phyloP scores from a whole-genome alignment of 2,797 vertebrate species.

The Dendrocincla tyrannina region DNA sequence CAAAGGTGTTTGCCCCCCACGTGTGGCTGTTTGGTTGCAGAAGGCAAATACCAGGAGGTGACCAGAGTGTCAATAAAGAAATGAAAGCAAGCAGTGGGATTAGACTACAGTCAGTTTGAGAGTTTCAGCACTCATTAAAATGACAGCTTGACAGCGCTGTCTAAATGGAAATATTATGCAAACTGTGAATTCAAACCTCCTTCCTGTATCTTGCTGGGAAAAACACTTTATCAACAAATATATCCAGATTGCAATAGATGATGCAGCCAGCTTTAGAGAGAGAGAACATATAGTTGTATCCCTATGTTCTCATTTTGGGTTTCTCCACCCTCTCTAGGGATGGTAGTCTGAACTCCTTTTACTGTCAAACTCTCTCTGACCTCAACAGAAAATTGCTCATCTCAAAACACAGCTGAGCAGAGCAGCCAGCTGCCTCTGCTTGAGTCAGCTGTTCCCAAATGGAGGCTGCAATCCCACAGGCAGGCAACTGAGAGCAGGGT shows the following conservation, averaged over 20 bases:
- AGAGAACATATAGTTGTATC: neutral
- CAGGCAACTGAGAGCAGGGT: neutral
- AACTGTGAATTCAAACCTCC: constrained; percentile 9
- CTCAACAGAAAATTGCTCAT: neutral
- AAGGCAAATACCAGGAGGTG: neutral
- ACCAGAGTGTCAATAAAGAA: neutral
- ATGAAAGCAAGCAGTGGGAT: neutral
- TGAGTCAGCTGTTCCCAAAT: neutral
- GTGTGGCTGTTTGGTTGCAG: neutral
- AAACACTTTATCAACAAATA: neutral
- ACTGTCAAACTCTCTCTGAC: neutral
- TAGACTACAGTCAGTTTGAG: neutral
- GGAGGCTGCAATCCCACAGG: neutral
- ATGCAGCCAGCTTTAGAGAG: neutral
- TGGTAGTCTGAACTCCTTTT: neutral
- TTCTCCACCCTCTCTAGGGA: neutral
- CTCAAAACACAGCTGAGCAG: neutral
- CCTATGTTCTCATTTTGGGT: neutral
- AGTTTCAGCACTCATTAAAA: constrained; percentile 19
- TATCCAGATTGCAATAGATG: neutral
- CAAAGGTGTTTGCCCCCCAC: neutral
- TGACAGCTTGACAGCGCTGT: neutral
- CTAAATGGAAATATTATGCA: constrained; percentile 3
- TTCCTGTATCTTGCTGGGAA: neutral
- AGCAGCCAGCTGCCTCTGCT: neutral